Evolutionary conservation across 1,140 invertebrate species (phyloP).

Genomic region (Ditylenchus dipsaci): DNA sequence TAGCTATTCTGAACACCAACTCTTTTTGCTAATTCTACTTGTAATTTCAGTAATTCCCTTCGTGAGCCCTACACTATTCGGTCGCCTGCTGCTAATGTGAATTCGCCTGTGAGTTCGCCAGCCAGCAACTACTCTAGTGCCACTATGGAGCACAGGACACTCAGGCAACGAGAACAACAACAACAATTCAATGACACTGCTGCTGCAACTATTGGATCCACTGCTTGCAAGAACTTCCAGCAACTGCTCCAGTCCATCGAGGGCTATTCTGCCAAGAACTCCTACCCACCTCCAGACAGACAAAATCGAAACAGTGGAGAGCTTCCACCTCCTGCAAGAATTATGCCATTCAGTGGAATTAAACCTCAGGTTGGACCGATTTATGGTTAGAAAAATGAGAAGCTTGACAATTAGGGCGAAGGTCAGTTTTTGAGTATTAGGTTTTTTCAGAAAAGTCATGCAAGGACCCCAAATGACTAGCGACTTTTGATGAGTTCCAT

Average conservation of each 20-base stretch:
- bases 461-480: too few relatives aligned
- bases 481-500: too few relatives aligned
- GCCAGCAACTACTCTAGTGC: not conserved
- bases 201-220: not conserved
- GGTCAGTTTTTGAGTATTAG: too few relatives aligned
- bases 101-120: not conserved
- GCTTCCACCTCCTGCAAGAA: slow-evolving; percentile 31
- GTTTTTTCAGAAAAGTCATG: too few relatives aligned
- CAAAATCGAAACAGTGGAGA: slow-evolving; percentile 3
- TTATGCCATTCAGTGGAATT: slow-evolving; percentile 27
- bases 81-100: not conserved
- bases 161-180: slow-evolving; percentile 16
- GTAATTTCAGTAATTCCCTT: slow-evolving; percentile 20
- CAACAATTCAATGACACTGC: not conserved
- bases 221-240: not conserved
- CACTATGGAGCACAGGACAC: slow-evolving; percentile 30
- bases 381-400: not conserved
- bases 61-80: slow-evolving; percentile 14
- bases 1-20: too few relatives aligned
- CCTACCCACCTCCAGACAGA: not conserved
- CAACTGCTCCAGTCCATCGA: slow-evolving; percentile 1
- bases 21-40: too few relatives aligned
- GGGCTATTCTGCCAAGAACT: not conserved
- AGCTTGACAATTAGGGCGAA: not conserved
- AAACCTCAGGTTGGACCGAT: slow-evolving; percentile 32